These are phyloP conservation scores for Leptodactylus fuscus DNA, from an alignment of 2,113 vertebrate genomes.

Conservation along the genomic window DNA sequence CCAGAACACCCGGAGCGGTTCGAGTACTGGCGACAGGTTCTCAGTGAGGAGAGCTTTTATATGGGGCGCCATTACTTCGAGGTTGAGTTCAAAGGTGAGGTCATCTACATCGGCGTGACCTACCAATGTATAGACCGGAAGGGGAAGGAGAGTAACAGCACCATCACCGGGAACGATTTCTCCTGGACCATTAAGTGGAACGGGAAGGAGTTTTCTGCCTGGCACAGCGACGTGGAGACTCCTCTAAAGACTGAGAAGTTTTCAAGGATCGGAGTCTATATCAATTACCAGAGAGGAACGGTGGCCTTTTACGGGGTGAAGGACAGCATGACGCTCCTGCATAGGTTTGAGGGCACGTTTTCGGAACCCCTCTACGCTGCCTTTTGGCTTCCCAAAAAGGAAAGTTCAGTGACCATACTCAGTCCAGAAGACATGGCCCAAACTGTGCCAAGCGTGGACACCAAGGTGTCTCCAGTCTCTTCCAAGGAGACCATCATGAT, in stretches of 20 bases:
- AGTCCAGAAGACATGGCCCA: conserved; percentile 61
- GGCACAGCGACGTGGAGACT: conserved; percentile 74
- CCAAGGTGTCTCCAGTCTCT: not conserved
- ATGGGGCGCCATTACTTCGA: conserved; percentile 76
- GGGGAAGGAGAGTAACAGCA: conserved; percentile 70
- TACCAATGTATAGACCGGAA: conserved; percentile 77
- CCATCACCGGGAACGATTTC: conserved; percentile 76
- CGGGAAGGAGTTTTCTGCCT: conserved; percentile 73
- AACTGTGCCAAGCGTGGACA: not conserved
- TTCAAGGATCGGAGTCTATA: conserved; percentile 73
- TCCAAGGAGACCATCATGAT: not conserved
- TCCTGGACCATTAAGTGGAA: conserved; percentile 79
- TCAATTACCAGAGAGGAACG: conserved; percentile 69
- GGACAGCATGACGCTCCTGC: conserved; percentile 70
- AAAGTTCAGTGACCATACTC: conserved; percentile 70
- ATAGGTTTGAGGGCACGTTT: conserved; percentile 75
- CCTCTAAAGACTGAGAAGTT: conserved; percentile 67
- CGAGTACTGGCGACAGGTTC: conserved; percentile 76
- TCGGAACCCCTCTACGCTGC: conserved; percentile 77
- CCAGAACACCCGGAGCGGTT: conserved; percentile 76
- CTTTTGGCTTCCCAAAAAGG: conserved; percentile 85
- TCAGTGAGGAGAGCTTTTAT: conserved; percentile 78
- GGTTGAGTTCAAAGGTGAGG: conserved; percentile 73
- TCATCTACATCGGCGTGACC: conserved; percentile 73
- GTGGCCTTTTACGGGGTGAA: conserved; percentile 75